phyloP scores from a whole-genome alignment of 2,888 invertebrate species.

The Pediacus dermestoides region DNA sequence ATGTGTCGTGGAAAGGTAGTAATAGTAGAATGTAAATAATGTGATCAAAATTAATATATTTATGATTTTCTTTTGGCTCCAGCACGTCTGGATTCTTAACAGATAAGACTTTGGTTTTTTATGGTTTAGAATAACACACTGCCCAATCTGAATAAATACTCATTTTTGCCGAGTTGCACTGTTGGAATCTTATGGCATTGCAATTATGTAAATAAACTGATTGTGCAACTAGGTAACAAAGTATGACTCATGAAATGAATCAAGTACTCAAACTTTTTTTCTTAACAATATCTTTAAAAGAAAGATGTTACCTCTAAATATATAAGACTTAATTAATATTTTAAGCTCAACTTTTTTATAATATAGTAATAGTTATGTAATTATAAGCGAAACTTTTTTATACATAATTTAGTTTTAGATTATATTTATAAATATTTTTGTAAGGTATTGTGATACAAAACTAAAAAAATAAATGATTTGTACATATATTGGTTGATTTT shows the following conservation, averaged over 20 bases:
- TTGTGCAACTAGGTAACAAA: no score
- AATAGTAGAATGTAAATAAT: slow-evolving; percentile 43
- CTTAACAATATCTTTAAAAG: no score
- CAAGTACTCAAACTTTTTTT: no score
- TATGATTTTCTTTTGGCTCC: slow-evolving; percentile 2
- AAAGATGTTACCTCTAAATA: slow-evolving; percentile 16
- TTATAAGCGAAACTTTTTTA: slow-evolving; percentile 17
- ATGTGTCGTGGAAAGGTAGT: slow-evolving; percentile 59
- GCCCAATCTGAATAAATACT: no score
- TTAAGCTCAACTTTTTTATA: slow-evolving; percentile 31
- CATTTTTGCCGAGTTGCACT: no score
- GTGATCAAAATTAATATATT: slow-evolving; percentile 3
- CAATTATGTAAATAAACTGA: no score
- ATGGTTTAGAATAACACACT: neutral
- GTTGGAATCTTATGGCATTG: no score
- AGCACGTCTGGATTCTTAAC: neutral
- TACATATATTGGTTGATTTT: slow-evolving; percentile 19
- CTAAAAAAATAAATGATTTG: slow-evolving; percentile 16
- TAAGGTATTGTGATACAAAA: slow-evolving; percentile 24
- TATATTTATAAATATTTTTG: slow-evolving; percentile 5
- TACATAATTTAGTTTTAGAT: slow-evolving; percentile 7
- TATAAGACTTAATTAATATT: slow-evolving; percentile 30
- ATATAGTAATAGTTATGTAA: no score
- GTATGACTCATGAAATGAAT: no score
- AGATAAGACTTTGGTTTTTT: neutral